Evolutionary conservation across 2,113 vertebrate genomes (phyloP).

Genomic region (Alaudala cheleensis): DNA sequence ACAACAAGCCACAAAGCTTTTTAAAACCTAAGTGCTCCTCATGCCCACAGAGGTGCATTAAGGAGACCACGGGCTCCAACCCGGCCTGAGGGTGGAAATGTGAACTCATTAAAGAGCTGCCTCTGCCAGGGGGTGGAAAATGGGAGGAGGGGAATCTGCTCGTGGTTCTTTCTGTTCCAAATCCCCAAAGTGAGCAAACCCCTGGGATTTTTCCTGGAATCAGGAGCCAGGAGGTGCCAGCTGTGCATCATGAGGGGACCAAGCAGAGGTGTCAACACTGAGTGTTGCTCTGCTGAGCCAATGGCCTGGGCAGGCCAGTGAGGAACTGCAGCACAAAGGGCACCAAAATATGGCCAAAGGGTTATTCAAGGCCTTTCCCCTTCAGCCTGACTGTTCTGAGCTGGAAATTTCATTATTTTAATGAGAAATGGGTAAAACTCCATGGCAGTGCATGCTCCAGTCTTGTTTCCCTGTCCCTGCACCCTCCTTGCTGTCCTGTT

Average conservation of each 20-base stretch:
- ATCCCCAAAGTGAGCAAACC: not conserved
- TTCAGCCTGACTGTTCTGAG: not conserved
- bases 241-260: rapidly evolving
- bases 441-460: not conserved
- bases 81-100: not conserved
- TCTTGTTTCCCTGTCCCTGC: not conserved
- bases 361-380: not conserved
- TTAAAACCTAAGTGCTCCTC: slow-evolving; percentile 30
- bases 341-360: not conserved
- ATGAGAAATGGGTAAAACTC: not conserved
- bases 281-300: not conserved
- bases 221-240: not conserved
- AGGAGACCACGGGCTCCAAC: not conserved
- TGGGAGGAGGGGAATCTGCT: not conserved
- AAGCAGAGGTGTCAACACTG: not conserved
- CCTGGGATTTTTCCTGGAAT: not conserved
- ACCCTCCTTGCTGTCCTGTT: not conserved
- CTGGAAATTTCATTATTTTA: not conserved
- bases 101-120: not conserved
- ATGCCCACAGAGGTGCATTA: slow-evolving; percentile 20
- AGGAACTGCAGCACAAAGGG: not conserved
- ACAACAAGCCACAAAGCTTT: not conserved
- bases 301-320: not conserved
- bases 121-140: not conserved
- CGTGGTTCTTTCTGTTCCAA: not conserved